phyloP scores from a whole-genome alignment of 2,888 invertebrate species.

The Gibbula magus region DNA sequence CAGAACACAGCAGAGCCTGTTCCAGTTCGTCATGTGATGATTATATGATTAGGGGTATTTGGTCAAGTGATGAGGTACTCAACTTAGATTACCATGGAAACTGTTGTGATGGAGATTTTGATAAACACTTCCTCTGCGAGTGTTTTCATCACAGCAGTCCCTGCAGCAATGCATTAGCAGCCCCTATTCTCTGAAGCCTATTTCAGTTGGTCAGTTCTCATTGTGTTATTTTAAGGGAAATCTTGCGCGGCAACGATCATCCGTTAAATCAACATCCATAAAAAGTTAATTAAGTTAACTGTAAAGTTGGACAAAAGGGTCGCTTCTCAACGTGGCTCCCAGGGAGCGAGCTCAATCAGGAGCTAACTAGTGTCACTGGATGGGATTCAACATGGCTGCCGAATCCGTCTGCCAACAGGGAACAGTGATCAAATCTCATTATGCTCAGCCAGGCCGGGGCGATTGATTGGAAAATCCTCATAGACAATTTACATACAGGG shows the following conservation, averaged over 20 bases:
- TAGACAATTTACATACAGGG: conserved; percentile 8
- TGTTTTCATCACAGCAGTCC: neutral
- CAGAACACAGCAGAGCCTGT: neutral
- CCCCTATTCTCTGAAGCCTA: too few species aligned
- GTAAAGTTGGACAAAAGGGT: too few species aligned
- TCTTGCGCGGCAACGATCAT: too few species aligned
- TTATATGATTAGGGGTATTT: conserved; percentile 15
- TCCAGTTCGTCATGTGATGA: conserved; percentile 16
- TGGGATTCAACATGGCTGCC: neutral
- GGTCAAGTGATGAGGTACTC: conserved; percentile 8
- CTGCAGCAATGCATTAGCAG: neutral
- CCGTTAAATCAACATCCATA: too few species aligned
- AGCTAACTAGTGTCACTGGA: neutral
- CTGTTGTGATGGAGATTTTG: neutral
- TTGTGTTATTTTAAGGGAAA: too few species aligned
- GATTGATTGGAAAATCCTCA: conserved; percentile 11
- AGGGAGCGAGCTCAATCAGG: too few species aligned
- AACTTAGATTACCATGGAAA: conserved; percentile 13
- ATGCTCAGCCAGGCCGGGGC: neutral
- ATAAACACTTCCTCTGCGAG: neutral
- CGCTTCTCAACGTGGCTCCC: too few species aligned
- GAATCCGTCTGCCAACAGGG: neutral
- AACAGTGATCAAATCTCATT: neutral
- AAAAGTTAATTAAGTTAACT: too few species aligned
- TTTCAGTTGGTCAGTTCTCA: too few species aligned